Base-by-base conservation (phyloP, 2,797 vertebrate species). In the Cryptoprocta ferox region DNA sequence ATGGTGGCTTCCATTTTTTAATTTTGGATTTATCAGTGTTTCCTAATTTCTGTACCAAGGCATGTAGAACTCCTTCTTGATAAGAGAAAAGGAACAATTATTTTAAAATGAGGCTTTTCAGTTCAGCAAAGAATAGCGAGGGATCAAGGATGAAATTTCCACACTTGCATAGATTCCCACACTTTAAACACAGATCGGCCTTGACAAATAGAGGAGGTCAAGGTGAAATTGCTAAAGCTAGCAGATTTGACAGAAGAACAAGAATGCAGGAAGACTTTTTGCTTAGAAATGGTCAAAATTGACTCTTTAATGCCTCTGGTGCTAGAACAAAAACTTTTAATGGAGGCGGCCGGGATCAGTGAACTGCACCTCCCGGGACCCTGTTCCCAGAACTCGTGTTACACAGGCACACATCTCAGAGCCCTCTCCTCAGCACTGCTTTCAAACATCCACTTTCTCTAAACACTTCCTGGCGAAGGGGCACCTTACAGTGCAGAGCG, bases 341-440 rank as follows among this genome's bases (percentile, higher is more conserved):
- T 0, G 8, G 50, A 16, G 45, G 42, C 1, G 0, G 10, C 26
- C 37, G 6, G 53, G 6, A 61, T 48, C 19, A 15, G 50, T 4
- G 30, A 61, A 7, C 11, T 32, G 50, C 56, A 5, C 14, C 15
- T 73, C 39, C 50, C 13, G 15, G 9, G 59, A 13, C n/a, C 75
- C 37, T 3, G 4, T 6, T 6, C 21, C 45, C 6, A 18, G 28
- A 28, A 91, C 9, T 59, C 48, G 12, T 1, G 39, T 80, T 3
- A 12, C 14, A 73, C 35, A 42, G 8, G 26, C 3, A 42, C n/a
- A 28, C 59, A 32, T 13, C 10, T 26, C 37, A 48, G 39, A 32
- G 37, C 3, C 16, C 35, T 3, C 4, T 2, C 85, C 11, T 48
- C 3, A 2, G 37, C 3, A 6, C 48, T 7, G 3, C 37, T 12